These are phyloP conservation scores for Polyodon spathula DNA, from an alignment of 2,113 vertebrate genomes.

Conservation along the genomic window DNA sequence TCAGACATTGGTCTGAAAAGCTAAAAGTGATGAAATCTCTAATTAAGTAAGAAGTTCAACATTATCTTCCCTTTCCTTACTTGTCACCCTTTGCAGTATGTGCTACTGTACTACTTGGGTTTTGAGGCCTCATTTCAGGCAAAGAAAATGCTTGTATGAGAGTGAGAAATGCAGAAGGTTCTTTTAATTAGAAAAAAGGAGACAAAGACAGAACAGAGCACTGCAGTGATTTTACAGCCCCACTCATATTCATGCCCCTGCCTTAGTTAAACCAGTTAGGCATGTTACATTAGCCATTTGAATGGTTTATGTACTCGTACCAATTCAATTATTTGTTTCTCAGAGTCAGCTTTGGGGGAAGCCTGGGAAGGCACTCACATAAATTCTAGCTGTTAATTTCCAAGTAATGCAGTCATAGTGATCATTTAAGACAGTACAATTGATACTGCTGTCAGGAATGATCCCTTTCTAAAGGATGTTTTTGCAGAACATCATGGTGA, in stretches of 20 bases:
- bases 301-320: slow-evolving; percentile 69
- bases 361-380: slow-evolving; percentile 54
- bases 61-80: no score
- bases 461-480: slow-evolving; percentile 62
- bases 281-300: slow-evolving; percentile 65
- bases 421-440: slow-evolving; percentile 71
- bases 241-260: slow-evolving; percentile 42
- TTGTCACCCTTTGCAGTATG: no score
- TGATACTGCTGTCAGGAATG: slow-evolving; percentile 66
- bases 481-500: slow-evolving; percentile 66
- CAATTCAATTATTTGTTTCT: slow-evolving; percentile 81
- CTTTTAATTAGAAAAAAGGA: slow-evolving; percentile 44
- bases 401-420: slow-evolving; percentile 70
- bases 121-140: no score
- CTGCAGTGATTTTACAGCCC: slow-evolving; percentile 35
- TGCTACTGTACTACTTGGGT: no score
- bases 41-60: no score
- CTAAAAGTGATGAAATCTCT: no score
- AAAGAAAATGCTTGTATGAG: slow-evolving; percentile 10
- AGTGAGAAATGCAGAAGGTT: slow-evolving; percentile 4
- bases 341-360: slow-evolving; percentile 47
- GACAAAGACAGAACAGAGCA: slow-evolving; percentile 28
- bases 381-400: slow-evolving; percentile 79
- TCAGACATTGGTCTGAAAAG: no score
- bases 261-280: slow-evolving; percentile 63